Evolutionary conservation across 1,140 invertebrate species (phyloP).

Genomic region (Caenorhabditis remanei): DNA sequence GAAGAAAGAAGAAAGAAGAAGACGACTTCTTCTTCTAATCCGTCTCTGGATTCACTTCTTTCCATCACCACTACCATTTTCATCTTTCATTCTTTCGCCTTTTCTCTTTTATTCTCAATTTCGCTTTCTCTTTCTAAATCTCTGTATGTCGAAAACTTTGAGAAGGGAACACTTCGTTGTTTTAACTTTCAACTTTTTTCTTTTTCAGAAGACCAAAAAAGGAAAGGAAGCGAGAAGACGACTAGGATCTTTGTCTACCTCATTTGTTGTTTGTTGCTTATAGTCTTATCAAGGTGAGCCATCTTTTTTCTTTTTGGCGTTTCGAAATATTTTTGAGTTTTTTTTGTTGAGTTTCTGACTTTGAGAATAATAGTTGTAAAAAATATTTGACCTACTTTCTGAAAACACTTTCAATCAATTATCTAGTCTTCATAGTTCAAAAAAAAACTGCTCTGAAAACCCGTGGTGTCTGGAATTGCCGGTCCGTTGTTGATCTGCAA

Average conservation of each 20-base stretch:
- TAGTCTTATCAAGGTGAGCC: neutral
- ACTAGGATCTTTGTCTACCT: neutral
- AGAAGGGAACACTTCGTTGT: constrained; percentile 25
- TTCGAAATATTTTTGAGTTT: too few species aligned
- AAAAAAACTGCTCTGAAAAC: too few species aligned
- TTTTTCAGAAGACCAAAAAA: constrained; percentile 4
- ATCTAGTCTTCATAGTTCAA: too few species aligned
- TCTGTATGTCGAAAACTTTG: neutral
- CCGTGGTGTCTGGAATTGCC: too few species aligned
- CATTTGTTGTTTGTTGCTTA: neutral
- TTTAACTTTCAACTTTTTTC: constrained; percentile 21
- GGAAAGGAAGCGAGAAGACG: neutral
- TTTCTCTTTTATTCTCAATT: neutral
- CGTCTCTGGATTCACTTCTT: constrained; percentile 37
- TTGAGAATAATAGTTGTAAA: too few species aligned
- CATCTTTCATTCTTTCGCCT: neutral
- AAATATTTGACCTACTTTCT: too few species aligned
- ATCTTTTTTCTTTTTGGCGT: neutral
- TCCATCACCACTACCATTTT: constrained; percentile 32
- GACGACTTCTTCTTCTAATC: constrained; percentile 11
- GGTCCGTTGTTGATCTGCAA: too few species aligned
- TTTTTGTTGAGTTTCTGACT: too few species aligned
- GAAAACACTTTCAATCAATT: too few species aligned
- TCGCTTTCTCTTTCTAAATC: constrained; percentile 32
- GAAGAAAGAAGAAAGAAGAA: neutral